These are phyloP conservation scores for Apis florea DNA, from an alignment of 1,140 invertebrate species.

Conservation along the genomic window DNA sequence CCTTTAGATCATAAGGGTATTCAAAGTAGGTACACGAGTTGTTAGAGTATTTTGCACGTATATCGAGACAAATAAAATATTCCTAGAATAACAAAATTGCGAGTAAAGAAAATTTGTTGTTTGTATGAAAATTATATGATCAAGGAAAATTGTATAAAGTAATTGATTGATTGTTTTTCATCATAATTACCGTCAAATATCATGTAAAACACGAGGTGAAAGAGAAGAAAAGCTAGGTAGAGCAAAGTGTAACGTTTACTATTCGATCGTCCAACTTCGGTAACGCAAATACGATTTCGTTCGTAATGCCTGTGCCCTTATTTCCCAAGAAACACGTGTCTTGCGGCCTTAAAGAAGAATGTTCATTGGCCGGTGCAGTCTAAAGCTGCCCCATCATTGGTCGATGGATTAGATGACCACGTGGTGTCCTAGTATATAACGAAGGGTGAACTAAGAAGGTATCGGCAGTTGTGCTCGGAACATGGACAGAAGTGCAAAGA, in stretches of 20 bases:
- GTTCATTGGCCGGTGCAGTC: slow-evolving; percentile 67
- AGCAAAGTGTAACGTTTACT: slow-evolving; percentile 6
- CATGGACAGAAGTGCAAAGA: slow-evolving; percentile 67
- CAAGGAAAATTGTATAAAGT: neutral
- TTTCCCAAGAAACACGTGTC: slow-evolving; percentile 73
- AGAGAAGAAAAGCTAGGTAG: slow-evolving; percentile 16
- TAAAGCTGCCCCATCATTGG: slow-evolving; percentile 71
- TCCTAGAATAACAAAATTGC: neutral
- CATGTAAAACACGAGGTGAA: too few relatives aligned
- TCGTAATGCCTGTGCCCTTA: slow-evolving; percentile 69
- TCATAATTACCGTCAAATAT: neutral
- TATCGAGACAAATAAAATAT: neutral
- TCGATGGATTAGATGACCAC: slow-evolving; percentile 77
- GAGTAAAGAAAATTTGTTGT: too few relatives aligned
- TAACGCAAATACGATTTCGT: slow-evolving; percentile 66
- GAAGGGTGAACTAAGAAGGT: slow-evolving; percentile 73
- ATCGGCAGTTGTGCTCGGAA: slow-evolving; percentile 74
- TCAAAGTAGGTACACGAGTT: neutral
- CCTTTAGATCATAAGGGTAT: neutral
- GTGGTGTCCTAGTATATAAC: slow-evolving; percentile 79
- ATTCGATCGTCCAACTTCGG: slow-evolving; percentile 62
- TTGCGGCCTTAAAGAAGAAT: slow-evolving; percentile 62
- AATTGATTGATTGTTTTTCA: neutral
- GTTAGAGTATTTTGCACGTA: too few relatives aligned
- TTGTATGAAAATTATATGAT: too few relatives aligned